These are phyloP conservation scores for Laterallus jamaicensis DNA, from an alignment of 2,113 vertebrate genomes.

Conservation along the genomic window DNA sequence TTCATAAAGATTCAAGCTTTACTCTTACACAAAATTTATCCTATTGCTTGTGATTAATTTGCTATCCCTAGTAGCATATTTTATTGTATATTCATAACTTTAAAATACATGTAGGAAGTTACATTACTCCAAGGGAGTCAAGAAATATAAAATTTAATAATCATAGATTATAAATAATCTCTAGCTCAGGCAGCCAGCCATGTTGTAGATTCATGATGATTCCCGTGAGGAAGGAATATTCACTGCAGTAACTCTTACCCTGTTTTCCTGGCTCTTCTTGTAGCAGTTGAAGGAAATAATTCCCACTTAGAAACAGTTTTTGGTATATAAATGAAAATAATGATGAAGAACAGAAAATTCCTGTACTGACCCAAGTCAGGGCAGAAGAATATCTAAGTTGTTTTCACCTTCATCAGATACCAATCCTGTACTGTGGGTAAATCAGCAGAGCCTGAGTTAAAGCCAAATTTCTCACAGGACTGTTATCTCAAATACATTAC, in stretches of 20 bases:
- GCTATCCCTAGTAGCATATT: not conserved
- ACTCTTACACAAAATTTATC: not conserved
- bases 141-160: not conserved
- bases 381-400: not conserved
- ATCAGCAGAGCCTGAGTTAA: not conserved
- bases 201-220: not conserved
- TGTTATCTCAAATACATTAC: not conserved
- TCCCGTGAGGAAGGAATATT: not conserved
- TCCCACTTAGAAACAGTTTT: not conserved
- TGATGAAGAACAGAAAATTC: not conserved
- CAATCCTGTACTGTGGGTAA: not conserved
- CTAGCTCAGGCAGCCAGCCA: not conserved
- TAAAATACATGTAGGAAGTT: not conserved
- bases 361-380: not conserved
- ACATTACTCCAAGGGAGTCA: not conserved
- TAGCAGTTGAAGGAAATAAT: not conserved
- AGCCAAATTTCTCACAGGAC: not conserved
- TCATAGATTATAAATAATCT: not conserved
- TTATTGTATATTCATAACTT: not conserved
- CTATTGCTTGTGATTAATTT: not conserved
- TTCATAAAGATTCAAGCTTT: not conserved
- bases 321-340: not conserved
- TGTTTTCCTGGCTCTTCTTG: not conserved
- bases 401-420: not conserved
- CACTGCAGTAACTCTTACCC: not conserved